Percentiles rank a stretch among this genome's conserved stretches.
phyloP scores from a whole-genome alignment of 1,140 invertebrate genomes.

The Lutraria rhynchaena region DNA sequence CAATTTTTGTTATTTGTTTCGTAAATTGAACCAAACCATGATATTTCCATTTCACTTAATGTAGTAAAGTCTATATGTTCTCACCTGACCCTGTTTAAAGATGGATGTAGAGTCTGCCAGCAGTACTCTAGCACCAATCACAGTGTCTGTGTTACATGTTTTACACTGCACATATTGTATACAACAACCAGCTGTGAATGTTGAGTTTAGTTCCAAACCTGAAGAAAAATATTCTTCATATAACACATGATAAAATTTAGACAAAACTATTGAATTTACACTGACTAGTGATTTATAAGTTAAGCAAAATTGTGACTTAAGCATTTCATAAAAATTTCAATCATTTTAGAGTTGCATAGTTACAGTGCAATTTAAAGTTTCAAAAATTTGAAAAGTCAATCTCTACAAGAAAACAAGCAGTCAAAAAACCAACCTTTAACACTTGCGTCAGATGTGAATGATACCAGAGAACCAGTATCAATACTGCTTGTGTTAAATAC shows the following conservation, averaged over 20 bases:
- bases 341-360: no score
- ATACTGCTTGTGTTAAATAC: not conserved
- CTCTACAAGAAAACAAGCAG: not conserved
- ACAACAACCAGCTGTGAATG: conserved; percentile 27
- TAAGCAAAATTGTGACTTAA: no score
- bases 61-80: no score
- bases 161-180: conserved; percentile 18
- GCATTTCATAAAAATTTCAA: no score
- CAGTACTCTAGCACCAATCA: conserved; percentile 36
- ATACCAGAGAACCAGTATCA: not conserved
- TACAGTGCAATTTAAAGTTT: no score
- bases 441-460: not conserved
- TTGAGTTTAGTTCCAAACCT: conserved; percentile 24
- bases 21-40: not conserved
- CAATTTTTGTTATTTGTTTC: not conserved
- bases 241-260: no score
- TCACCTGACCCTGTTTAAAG: conserved; percentile 35
- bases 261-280: no score
- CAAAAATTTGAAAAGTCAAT: not conserved
- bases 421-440: conserved; percentile 26
- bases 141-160: not conserved
- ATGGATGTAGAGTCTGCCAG: conserved; percentile 34
- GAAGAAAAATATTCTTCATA: conserved; percentile 1
- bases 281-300: no score
- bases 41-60: no score